Evolutionary conservation across 2,888 invertebrate genomes (phyloP).

Genomic region (Pyrgus malvae): DNA sequence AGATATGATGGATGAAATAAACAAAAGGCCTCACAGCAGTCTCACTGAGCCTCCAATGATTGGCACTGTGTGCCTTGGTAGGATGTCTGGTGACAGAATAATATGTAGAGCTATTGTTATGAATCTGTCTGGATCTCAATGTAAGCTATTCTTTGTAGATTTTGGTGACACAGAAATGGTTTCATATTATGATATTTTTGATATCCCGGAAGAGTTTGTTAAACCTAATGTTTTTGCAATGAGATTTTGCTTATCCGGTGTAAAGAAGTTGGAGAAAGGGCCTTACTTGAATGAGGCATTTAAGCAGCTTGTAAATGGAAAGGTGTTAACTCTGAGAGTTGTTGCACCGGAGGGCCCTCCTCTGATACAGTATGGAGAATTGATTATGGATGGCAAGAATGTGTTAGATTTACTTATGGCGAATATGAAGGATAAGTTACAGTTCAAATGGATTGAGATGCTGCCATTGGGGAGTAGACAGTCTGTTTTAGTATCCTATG

Average conservation of each 20-base stretch:
- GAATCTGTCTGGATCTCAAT: slow-evolving; percentile 86
- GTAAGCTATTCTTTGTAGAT: slow-evolving; percentile 90
- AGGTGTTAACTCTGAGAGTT: slow-evolving; percentile 84
- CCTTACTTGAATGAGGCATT: slow-evolving; percentile 86
- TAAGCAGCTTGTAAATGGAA: slow-evolving; percentile 84
- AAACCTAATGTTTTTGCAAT: slow-evolving; percentile 88
- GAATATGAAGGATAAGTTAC: slow-evolving; percentile 64
- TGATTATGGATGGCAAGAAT: slow-evolving; percentile 83
- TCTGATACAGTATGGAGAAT: slow-evolving; percentile 87
- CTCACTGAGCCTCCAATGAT: slow-evolving; percentile 86
- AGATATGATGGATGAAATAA: slow-evolving; percentile 88
- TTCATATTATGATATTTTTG: slow-evolving; percentile 86
- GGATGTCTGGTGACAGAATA: slow-evolving; percentile 85
- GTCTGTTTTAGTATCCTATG: slow-evolving; percentile 83
- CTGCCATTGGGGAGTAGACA: slow-evolving; percentile 59
- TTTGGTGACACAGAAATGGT: slow-evolving; percentile 90
- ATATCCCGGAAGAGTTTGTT: slow-evolving; percentile 87
- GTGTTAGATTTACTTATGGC: slow-evolving; percentile 80
- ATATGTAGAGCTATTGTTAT: slow-evolving; percentile 90
- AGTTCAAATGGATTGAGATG: slow-evolving; percentile 65
- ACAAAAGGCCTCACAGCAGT: slow-evolving; percentile 82
- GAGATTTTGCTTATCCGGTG: slow-evolving; percentile 87
- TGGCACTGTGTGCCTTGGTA: slow-evolving; percentile 89
- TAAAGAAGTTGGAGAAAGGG: slow-evolving; percentile 83
- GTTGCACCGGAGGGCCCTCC: slow-evolving; percentile 86